Conservation (phyloP, 2,888 invertebrate species). For the Cerceris ruficornis region DNA sequence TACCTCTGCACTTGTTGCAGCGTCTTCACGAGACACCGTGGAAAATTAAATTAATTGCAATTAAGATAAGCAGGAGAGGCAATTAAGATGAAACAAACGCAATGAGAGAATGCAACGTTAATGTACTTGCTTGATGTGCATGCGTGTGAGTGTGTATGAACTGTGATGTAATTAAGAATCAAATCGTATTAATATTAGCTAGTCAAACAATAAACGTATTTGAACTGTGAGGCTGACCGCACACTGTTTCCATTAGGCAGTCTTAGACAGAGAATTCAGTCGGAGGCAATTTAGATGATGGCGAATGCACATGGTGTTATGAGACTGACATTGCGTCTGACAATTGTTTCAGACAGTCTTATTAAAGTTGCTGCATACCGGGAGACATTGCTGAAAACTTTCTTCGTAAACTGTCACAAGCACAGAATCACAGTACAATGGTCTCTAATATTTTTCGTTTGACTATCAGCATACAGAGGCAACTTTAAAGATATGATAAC, state of each 20-base stretch:
- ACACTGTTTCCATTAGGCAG: not conserved
- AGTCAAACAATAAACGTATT: not conserved
- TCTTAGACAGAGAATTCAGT: too few species aligned
- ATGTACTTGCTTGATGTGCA: not conserved
- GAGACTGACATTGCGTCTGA: too few species aligned
- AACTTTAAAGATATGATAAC: too few species aligned
- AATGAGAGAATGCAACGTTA: not conserved
- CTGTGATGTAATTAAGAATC: conserved; percentile 23
- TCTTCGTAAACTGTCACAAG: too few species aligned
- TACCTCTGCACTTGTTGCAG: not conserved
- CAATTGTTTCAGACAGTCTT: too few species aligned
- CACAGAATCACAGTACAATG: too few species aligned
- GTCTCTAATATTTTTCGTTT: too few species aligned
- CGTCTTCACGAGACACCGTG: not conserved
- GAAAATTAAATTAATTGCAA: not conserved
- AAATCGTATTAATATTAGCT: conserved; percentile 8
- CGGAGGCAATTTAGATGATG: too few species aligned
- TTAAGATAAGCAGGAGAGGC: not conserved
- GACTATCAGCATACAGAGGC: too few species aligned
- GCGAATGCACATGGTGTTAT: too few species aligned
- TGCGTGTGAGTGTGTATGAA: conserved; percentile 12
- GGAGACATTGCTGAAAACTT: too few species aligned
- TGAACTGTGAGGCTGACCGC: not conserved
- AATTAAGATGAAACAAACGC: not conserved
- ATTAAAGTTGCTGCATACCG: too few species aligned